Conservation (phyloP, 2,888 invertebrate genomes). For the Heterodera filipjevi region DNA sequence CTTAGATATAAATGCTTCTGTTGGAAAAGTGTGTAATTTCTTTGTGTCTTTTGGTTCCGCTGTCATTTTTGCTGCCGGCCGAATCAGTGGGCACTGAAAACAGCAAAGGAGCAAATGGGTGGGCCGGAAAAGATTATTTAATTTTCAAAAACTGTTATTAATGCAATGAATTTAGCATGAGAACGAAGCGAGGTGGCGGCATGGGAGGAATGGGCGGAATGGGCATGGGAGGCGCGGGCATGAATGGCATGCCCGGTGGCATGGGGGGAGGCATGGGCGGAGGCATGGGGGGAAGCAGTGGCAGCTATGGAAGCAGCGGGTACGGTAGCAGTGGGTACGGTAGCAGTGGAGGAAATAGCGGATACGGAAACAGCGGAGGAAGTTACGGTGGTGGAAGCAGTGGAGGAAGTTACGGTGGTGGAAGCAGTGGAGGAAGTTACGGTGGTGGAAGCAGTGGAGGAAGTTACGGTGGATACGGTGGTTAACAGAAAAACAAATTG, state of each 20-base stretch:
- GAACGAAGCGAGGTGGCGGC: background rate
- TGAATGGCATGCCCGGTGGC: background rate
- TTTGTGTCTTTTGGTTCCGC: background rate
- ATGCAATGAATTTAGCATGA: background rate
- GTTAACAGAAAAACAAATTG: background rate
- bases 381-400: background rate
- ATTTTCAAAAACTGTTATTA: background rate
- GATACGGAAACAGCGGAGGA: background rate
- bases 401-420: constrained; percentile 15
- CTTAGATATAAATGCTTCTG: background rate
- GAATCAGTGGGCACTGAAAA: background rate
- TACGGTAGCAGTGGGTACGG: background rate
- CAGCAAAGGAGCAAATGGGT: too few relatives aligned
- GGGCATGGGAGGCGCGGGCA: background rate
- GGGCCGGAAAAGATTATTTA: too few relatives aligned
- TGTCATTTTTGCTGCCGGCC: background rate
- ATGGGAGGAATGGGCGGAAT: background rate
- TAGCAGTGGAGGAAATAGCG: background rate
- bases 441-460: background rate
- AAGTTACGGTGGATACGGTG: background rate
- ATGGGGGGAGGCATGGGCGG: background rate
- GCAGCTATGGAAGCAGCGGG: background rate
- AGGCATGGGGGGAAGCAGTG: constrained; percentile 1
- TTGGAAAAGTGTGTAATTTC: background rate
- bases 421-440: background rate